phyloP scores from a whole-genome alignment of 2,797 vertebrate species.

The Eleutherodactylus coqui region DNA sequence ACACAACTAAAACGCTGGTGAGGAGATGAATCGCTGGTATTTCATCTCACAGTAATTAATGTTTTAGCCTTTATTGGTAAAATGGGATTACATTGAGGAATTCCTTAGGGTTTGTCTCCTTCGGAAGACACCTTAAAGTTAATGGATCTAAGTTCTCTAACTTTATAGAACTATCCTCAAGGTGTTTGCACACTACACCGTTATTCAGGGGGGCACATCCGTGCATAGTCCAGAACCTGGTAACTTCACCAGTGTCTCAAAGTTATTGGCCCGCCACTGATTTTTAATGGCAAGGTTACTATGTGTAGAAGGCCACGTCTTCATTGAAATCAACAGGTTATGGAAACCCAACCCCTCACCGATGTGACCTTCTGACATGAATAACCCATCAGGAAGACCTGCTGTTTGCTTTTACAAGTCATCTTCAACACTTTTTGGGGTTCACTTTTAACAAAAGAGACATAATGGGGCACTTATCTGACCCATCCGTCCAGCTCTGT shows the following conservation, averaged over 20 bases:
- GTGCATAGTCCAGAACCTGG: too few species aligned
- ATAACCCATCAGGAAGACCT: background rate
- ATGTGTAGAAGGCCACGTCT: background rate
- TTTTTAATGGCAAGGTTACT: background rate
- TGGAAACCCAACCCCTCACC: background rate
- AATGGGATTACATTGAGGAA: constrained; percentile 3
- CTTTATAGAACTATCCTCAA: background rate
- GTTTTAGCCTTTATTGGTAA: background rate
- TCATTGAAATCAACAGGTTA: background rate
- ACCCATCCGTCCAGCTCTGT: too few species aligned
- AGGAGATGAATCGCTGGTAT: constrained; percentile 53
- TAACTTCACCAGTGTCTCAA: too few species aligned
- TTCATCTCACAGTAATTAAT: constrained; percentile 30
- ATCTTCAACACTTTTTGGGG: background rate
- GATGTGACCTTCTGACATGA: background rate
- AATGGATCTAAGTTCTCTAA: background rate
- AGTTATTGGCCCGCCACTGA: too few species aligned
- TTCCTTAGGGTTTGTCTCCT: background rate
- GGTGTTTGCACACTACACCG: background rate
- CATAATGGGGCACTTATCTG: too few species aligned
- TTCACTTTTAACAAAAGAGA: too few species aligned
- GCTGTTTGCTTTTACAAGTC: background rate
- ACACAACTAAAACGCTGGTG: constrained; percentile 14
- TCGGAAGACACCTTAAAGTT: background rate
- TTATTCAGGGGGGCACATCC: too few species aligned